phyloP scores from a whole-genome alignment of 92 coral and sea anemone species.

The Palythoa heliodiscus region DNA sequence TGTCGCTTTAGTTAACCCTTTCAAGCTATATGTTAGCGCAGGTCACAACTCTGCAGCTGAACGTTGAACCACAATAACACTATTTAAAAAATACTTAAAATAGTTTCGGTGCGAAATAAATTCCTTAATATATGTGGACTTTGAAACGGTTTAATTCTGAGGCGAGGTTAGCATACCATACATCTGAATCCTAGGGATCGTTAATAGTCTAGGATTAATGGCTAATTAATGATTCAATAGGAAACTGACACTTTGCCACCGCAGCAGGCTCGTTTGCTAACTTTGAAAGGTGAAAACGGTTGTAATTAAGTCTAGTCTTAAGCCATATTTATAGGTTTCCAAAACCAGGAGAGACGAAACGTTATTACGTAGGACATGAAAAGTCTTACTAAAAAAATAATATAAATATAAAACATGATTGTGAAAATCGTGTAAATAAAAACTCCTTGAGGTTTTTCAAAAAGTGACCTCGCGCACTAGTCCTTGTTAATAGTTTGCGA shows the following conservation, averaged over 20 bases:
- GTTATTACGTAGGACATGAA: no score
- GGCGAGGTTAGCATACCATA: not conserved
- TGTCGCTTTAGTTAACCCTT: not conserved
- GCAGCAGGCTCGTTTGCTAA: conserved; percentile 8
- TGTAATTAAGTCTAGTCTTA: not conserved
- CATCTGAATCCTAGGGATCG: not conserved
- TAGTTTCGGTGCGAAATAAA: not conserved
- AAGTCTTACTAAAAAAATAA: no score
- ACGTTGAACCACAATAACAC: no score
- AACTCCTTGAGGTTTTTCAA: no score
- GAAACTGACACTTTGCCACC: not conserved
- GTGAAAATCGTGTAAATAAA: no score
- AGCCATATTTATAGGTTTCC: no score
- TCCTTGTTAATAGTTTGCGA: no score
- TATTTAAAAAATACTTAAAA: not conserved
- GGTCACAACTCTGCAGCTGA: not conserved
- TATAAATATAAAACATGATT: no score
- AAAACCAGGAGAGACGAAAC: no score
- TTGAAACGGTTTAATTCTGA: not conserved
- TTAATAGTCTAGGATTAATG: not conserved
- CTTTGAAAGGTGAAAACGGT: not conserved
- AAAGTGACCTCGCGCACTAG: no score
- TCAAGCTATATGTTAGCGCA: not conserved
- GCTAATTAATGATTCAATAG: conserved; percentile 17
- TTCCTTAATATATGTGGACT: not conserved